Evolutionary conservation across 2,113 vertebrate genomes (phyloP), one percentile per base, ranked within the genome.

Genomic region (Passer montanus): DNA sequence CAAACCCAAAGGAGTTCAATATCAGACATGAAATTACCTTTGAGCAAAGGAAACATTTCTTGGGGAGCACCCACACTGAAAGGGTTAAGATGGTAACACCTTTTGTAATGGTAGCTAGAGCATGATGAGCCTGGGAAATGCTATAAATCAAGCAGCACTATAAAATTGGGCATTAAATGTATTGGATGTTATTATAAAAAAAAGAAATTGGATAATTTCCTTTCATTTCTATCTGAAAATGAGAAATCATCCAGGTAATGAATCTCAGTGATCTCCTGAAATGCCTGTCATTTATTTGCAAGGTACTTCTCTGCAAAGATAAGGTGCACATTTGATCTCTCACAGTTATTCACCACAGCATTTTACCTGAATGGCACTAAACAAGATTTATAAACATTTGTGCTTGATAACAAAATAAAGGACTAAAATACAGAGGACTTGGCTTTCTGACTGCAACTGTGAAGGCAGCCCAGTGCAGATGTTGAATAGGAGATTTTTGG

Each of bases 191-290:
- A 93, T 96, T 97, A 97, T 95, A 96, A 97, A 97, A 89, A 63
- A 95, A 94, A 96, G 66, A 96, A 98, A 98, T 95, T 96, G 90
- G 94, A 92, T 97, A 90, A 97, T 98, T 98, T 97, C 95, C 95
- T 73, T 96, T 97, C 97, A 96, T 97, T 98, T 97, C 93, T 97
- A 67, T 93, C 96, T 84, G 91, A 97, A 98, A 98, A 98, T 97
- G 97, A 98, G 96, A 97, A 98, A 95, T 92, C 4, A 13, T 86
- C 89, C 90, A 92, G 59, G 92, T 97, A 97, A 97, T 97, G 96
- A 97, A 97, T 97, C 92, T 97, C 93, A 74, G 89, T 93, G 87
- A 95, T 95, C 79, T 91, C 49, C 80, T 96, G 90, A 96, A 98
- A 96, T 94, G 87, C 74, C 95, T 90, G 59, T 96, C 66, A 68